phyloP scores from a whole-genome alignment of 2,113 vertebrate species.

The Leptobrachium leishanense region DNA sequence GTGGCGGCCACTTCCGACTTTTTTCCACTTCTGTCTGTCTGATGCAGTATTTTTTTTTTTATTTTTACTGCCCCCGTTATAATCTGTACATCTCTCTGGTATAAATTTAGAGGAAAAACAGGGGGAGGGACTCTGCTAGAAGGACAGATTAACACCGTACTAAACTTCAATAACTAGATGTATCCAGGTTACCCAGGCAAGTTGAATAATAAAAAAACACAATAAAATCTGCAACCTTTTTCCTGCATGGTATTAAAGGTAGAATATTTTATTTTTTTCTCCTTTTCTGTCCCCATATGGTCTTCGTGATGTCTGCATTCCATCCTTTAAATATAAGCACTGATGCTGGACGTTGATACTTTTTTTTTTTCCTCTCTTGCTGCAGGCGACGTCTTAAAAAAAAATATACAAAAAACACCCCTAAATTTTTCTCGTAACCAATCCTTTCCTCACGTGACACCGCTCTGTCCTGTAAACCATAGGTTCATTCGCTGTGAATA shows the following conservation, averaged over 20 bases:
- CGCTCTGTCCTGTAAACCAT: constrained; percentile 62
- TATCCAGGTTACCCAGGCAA: constrained; percentile 84
- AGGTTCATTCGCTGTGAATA: constrained; percentile 67
- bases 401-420: no score
- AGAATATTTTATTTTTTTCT: constrained; percentile 65
- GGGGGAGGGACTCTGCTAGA: constrained; percentile 64
- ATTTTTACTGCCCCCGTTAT: constrained; percentile 62
- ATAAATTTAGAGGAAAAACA: constrained; percentile 67
- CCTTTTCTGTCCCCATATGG: constrained; percentile 56
- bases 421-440: constrained; percentile 69
- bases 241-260: constrained; percentile 80
- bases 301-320: constrained; percentile 73
- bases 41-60: constrained; percentile 61
- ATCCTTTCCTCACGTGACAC: constrained; percentile 62
- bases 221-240: constrained; percentile 59
- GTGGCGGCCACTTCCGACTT: constrained; percentile 62
- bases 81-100: constrained; percentile 79
- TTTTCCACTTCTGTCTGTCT: constrained; percentile 73
- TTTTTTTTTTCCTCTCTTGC: constrained; percentile 42
- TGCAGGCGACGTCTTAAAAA: constrained; percentile 67
- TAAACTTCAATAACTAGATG: constrained; percentile 81
- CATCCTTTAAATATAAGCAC: constrained; percentile 70
- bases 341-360: constrained; percentile 71
- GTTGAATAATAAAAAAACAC: constrained; percentile 73
- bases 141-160: constrained; percentile 81